Percentiles rank a stretch among this genome's conserved stretches.
Conservation (phyloP, 2,797 vertebrate species). For the Masticophis lateralis region DNA sequence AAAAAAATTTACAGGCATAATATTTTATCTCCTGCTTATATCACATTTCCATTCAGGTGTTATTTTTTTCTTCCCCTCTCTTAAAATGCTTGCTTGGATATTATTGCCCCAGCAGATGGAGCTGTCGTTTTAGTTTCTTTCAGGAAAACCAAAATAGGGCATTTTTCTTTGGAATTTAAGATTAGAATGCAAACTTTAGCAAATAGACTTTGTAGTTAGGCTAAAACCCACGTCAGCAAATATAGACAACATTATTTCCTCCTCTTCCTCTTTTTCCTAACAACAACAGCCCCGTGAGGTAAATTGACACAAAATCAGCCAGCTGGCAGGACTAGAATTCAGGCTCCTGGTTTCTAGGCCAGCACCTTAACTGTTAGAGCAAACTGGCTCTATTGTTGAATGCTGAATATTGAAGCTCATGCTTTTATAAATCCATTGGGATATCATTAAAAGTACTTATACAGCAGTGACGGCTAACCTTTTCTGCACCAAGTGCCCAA, state of each 20-base stretch:
- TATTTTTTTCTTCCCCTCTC: fast-evolving
- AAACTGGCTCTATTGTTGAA: background rate
- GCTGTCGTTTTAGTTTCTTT: conserved; percentile 18
- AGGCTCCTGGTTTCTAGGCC: background rate
- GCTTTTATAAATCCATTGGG: background rate
- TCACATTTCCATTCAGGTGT: background rate
- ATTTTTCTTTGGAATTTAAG: background rate
- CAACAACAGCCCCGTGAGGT: background rate
- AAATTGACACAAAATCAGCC: background rate
- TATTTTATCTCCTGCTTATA: background rate
- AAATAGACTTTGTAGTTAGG: background rate
- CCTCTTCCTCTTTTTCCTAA: background rate
- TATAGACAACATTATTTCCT: background rate
- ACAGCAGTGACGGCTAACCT: too few species aligned
- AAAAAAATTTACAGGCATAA: background rate
- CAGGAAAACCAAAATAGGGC: background rate
- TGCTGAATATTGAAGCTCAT: background rate
- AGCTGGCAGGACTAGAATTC: background rate
- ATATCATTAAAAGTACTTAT: background rate
- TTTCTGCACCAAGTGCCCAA: too few species aligned
- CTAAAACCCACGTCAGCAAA: background rate
- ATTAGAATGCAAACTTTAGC: background rate
- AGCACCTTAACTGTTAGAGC: background rate
- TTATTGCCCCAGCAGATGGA: conserved; percentile 57
- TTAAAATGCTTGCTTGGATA: fast-evolving